Evolutionary conservation across 1,140 invertebrate genomes (phyloP).

Genomic region (Capitella teleta): DNA sequence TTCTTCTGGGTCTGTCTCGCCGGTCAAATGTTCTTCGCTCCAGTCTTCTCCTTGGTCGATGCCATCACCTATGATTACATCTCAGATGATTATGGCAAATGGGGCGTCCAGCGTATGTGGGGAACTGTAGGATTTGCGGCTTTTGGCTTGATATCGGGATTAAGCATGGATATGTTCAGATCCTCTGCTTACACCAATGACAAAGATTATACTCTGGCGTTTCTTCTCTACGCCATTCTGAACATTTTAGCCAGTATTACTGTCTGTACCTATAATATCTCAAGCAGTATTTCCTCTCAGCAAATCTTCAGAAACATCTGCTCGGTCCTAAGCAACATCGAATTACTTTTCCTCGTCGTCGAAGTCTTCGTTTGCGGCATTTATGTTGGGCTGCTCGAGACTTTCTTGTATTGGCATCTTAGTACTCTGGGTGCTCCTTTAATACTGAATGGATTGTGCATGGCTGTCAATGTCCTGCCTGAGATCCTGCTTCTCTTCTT

Average conservation of each 20-base stretch:
- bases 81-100: constrained; percentile 35
- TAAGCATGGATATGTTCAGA: constrained; percentile 20
- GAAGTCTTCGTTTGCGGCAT: constrained; percentile 73
- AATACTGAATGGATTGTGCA: constrained; percentile 68
- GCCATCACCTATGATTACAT: constrained; percentile 19
- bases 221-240: constrained; percentile 20
- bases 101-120: constrained; percentile 64
- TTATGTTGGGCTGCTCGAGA: constrained; percentile 73
- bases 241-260: constrained; percentile 22
- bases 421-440: constrained; percentile 63
- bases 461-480: constrained; percentile 66
- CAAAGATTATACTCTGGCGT: constrained; percentile 2
- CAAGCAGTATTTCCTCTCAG: too few species aligned
- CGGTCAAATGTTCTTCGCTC: constrained; percentile 14
- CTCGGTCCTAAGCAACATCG: background rate
- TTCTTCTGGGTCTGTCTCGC: constrained; percentile 17
- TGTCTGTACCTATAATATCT: background rate
- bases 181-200: constrained; percentile 7
- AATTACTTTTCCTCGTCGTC: constrained; percentile 43
- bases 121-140: constrained; percentile 18
- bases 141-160: constrained; percentile 22
- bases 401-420: constrained; percentile 76
- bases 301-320: too few species aligned
- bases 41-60: constrained; percentile 19
- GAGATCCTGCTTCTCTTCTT: constrained; percentile 72